Percentiles rank a stretch among this genome's conserved stretches.
phyloP scores from a whole-genome alignment of 1,140 invertebrate species.

The Psix sp. region DNA sequence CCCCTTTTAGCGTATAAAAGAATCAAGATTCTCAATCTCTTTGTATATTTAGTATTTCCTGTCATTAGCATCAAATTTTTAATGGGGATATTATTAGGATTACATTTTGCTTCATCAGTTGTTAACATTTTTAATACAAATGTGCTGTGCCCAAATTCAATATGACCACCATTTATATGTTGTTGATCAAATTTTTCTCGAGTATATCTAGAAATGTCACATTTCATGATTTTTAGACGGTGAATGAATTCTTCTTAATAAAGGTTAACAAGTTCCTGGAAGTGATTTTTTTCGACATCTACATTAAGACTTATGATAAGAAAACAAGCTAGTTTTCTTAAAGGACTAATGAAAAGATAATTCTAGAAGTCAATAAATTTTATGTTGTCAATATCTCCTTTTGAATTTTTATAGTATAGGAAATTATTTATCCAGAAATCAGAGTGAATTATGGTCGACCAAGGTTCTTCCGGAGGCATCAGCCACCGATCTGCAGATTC shows the following conservation, averaged over 20 bases:
- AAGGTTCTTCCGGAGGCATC: constrained; percentile 67
- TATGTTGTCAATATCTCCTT: constrained; percentile 69
- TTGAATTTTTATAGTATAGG: constrained; percentile 72
- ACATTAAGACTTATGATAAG: constrained; percentile 77
- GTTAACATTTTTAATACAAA: constrained; percentile 69
- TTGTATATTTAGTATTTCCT: constrained; percentile 8
- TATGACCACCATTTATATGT: constrained; percentile 38
- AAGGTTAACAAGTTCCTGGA: constrained; percentile 74
- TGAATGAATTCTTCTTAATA: constrained; percentile 78
- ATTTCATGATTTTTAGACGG: constrained; percentile 62
- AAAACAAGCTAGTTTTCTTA: constrained; percentile 80
- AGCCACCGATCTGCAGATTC: background rate
- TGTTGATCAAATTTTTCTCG: constrained; percentile 58
- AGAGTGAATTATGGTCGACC: constrained; percentile 77
- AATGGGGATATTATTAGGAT: constrained; percentile 13
- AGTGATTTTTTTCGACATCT: constrained; percentile 70
- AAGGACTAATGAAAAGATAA: constrained; percentile 75
- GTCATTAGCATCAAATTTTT: constrained; percentile 22
- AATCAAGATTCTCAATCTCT: constrained; percentile 1
- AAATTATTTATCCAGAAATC: constrained; percentile 83
- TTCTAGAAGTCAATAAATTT: constrained; percentile 83
- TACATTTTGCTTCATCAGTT: constrained; percentile 37
- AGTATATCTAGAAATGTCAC: constrained; percentile 51
- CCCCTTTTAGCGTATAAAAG: constrained; percentile 6
- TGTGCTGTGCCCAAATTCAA: constrained; percentile 65